A percentile compares a stretch with the other conserved stretches of the same genome.
phyloP scores from a whole-genome alignment of 2,888 invertebrate species.

The Bembecia ichneumoniformis region DNA sequence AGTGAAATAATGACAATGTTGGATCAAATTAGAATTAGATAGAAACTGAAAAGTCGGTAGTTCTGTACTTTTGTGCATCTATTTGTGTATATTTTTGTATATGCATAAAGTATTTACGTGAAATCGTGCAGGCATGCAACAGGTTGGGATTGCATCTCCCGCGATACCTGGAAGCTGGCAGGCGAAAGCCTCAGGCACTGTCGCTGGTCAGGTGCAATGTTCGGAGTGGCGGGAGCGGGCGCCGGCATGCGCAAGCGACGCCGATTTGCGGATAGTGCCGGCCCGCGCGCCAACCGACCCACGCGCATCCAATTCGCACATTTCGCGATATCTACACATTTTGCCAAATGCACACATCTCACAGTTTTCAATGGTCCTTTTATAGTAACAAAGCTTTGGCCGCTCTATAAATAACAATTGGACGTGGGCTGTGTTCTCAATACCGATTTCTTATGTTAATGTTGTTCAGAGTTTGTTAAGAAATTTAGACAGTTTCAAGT shows the following conservation, averaged over 20 bases:
- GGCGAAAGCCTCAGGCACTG: conserved; percentile 31
- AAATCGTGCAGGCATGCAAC: conserved; percentile 20
- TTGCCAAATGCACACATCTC: not conserved
- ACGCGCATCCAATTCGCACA: conserved; percentile 56
- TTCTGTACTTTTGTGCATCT: not conserved
- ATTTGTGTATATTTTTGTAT: not conserved
- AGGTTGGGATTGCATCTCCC: conserved; percentile 20
- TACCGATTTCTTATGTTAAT: no score
- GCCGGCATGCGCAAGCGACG: conserved; percentile 12
- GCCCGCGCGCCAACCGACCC: conserved; percentile 56
- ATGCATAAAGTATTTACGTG: conserved; percentile 16
- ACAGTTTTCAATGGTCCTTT: conserved; percentile 34
- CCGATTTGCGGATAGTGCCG: conserved; percentile 38
- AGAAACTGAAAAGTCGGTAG: no score
- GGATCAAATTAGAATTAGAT: no score
- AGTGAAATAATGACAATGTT: no score
- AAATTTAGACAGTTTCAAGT: no score
- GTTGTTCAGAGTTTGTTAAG: no score
- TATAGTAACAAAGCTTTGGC: conserved; percentile 27
- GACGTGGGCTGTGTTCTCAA: conserved; percentile 22
- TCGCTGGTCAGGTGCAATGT: conserved; percentile 54
- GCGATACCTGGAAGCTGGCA: conserved; percentile 29
- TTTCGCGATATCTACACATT: conserved; percentile 30
- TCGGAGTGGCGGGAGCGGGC: conserved; percentile 17
- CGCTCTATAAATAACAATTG: conserved; percentile 39